Evolutionary conservation across 1,140 invertebrate species (phyloP).

Genomic region (Tetramorium parvispinum): DNA sequence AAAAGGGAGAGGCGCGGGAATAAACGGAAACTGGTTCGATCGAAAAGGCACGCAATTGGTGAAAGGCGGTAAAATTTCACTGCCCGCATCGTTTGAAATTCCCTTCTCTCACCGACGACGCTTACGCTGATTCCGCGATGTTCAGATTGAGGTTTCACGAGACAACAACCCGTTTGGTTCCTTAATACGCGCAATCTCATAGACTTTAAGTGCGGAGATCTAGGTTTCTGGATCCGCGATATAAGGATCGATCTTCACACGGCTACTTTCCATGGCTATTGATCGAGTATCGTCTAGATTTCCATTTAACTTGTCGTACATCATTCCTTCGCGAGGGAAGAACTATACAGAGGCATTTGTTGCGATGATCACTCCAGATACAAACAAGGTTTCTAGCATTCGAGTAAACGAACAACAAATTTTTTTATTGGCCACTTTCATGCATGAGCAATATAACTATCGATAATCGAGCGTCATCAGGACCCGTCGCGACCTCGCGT

Average conservation of each 20-base stretch:
- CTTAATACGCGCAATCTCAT: slow-evolving; percentile 63
- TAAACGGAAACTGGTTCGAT: slow-evolving; percentile 64
- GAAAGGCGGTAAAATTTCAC: slow-evolving; percentile 78
- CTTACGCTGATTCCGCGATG: slow-evolving; percentile 64
- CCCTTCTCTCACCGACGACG: slow-evolving; percentile 7
- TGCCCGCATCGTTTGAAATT: slow-evolving; percentile 69
- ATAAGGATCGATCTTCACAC: slow-evolving; percentile 26
- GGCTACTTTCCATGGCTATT: slow-evolving; percentile 1
- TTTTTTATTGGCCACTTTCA: background rate
- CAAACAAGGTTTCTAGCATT: background rate
- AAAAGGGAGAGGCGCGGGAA: slow-evolving; percentile 26
- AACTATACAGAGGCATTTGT: background rate
- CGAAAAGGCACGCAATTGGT: slow-evolving; percentile 70
- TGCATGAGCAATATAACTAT: background rate
- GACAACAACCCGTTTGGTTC: slow-evolving; percentile 70
- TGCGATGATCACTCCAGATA: background rate
- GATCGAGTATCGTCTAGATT: background rate
- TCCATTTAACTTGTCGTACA: background rate
- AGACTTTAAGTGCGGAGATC: slow-evolving; percentile 48
- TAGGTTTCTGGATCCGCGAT: slow-evolving; percentile 73
- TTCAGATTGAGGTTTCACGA: slow-evolving; percentile 63
- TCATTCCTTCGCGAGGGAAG: background rate
- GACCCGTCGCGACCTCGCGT: slow-evolving; percentile 23
- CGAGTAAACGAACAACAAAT: slow-evolving; percentile 5
- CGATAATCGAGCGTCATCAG: background rate